Evolutionary conservation across 2,113 vertebrate species (phyloP).

Genomic region (Hydrolagus affinis): DNA sequence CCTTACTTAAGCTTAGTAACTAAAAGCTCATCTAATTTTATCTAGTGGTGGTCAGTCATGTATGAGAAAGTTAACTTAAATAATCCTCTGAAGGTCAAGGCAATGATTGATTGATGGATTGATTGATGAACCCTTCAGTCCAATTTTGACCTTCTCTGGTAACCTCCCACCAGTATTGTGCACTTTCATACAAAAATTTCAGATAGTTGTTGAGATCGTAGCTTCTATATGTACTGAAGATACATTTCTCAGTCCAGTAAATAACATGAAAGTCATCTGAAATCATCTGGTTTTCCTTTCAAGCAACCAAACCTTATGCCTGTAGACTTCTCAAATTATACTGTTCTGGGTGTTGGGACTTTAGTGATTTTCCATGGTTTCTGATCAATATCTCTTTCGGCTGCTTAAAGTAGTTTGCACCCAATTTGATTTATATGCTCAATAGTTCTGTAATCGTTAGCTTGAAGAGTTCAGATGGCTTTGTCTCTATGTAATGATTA

Average conservation of each 20-base stretch:
- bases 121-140: no score
- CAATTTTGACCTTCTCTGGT: no score
- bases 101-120: no score
- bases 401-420: constrained; percentile 1
- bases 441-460: constrained; percentile 17
- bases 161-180: no score
- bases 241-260: neutral
- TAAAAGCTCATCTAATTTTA: no score
- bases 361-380: neutral
- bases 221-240: no score
- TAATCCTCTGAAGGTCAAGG: no score
- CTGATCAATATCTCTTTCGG: constrained; percentile 21
- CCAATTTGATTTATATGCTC: constrained; percentile 3
- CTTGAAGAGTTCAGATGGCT: neutral
- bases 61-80: no score
- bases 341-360: neutral
- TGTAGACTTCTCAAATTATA: neutral
- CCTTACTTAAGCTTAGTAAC: no score
- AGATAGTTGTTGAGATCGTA: no score
- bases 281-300: neutral
- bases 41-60: no score
- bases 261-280: neutral
- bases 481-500: constrained; percentile 17
- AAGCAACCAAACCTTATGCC: neutral
- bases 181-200: no score